Evolutionary conservation across 2,113 vertebrate genomes (phyloP).

Genomic region (Albula glossodonta): DNA sequence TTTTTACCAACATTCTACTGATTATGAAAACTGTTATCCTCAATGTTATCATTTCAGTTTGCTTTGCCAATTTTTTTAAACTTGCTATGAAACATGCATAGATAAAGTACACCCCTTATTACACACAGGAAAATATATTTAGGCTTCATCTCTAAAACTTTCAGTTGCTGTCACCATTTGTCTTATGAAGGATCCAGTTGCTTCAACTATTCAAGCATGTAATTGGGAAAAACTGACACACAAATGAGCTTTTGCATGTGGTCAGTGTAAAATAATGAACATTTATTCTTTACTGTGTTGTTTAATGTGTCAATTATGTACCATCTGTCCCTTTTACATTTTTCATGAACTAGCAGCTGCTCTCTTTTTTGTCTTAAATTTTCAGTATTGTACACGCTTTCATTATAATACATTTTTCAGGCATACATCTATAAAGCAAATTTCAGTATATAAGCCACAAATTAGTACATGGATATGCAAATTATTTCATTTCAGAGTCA

Average conservation of each 20-base stretch:
- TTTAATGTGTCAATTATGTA: constrained; percentile 49
- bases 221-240: background rate
- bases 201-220: background rate
- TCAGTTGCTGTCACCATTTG: background rate
- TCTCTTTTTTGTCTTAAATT: constrained; percentile 11
- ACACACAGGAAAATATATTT: too few species aligned
- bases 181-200: background rate
- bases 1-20: too few species aligned
- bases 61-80: too few species aligned
- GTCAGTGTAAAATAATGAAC: constrained; percentile 41
- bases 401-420: background rate
- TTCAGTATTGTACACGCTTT: background rate
- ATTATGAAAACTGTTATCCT: too few species aligned
- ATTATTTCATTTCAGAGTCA: background rate
- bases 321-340: constrained; percentile 46
- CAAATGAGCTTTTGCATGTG: constrained; percentile 11
- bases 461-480: background rate
- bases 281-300: constrained; percentile 44
- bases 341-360: constrained; percentile 47
- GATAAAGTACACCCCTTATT: too few species aligned
- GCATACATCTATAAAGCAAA: background rate
- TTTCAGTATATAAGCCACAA: background rate
- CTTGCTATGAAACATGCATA: too few species aligned
- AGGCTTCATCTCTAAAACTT: background rate
- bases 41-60: too few species aligned